Conservation (phyloP, 2,888 invertebrate genomes). For the Synanthedon andrenaeformis region DNA sequence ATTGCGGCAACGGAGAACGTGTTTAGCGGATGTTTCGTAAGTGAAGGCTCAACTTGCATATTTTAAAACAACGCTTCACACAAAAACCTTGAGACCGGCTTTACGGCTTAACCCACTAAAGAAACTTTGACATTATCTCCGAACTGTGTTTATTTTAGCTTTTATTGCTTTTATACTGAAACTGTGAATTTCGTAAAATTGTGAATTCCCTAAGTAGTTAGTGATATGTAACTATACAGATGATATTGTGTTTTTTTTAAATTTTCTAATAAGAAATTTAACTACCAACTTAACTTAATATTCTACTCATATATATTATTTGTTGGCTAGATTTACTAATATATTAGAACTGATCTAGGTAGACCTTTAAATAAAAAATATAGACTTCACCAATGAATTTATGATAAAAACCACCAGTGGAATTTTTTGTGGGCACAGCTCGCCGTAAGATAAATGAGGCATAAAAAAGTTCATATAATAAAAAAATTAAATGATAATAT, state of each 20-base stretch:
- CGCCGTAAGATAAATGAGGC: too few relatives aligned
- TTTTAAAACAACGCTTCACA: constrained; percentile 3
- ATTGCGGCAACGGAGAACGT: constrained; percentile 5
- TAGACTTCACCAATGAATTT: too few relatives aligned
- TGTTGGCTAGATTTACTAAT: too few relatives aligned
- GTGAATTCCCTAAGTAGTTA: neutral
- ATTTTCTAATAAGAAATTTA: too few relatives aligned
- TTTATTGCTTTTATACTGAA: neutral
- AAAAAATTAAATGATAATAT: too few relatives aligned
- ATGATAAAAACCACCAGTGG: too few relatives aligned
- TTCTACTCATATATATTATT: too few relatives aligned
- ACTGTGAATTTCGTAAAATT: neutral
- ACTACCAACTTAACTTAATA: too few relatives aligned
- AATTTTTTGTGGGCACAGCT: too few relatives aligned
- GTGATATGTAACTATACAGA: neutral
- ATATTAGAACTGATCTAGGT: too few relatives aligned
- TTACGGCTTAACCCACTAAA: constrained; percentile 6
- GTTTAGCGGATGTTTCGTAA: constrained; percentile 10
- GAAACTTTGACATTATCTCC: neutral
- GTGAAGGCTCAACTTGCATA: constrained; percentile 12
- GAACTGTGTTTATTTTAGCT: neutral
- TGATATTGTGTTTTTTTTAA: neutral
- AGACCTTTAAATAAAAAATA: too few relatives aligned
- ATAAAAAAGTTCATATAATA: too few relatives aligned
- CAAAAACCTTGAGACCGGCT: constrained; percentile 6